A percentile compares a stretch with the other conserved stretches of the same genome.
phyloP scores from a whole-genome alignment of 2,888 invertebrate genomes.

The Pilophorus perplexus region DNA sequence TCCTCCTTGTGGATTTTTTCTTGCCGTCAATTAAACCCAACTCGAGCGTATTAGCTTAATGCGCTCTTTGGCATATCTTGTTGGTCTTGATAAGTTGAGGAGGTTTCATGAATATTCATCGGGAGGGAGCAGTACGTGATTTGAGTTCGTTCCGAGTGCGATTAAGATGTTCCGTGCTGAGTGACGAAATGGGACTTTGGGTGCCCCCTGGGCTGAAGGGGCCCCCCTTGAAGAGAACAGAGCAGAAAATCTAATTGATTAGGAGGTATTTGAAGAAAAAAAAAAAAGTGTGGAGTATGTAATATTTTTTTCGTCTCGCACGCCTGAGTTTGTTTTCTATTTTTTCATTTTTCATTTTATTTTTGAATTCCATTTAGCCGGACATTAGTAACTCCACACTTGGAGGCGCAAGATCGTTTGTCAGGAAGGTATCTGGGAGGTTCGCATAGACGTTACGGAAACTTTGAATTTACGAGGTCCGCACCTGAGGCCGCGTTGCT shows the following conservation, averaged over 20 bases:
- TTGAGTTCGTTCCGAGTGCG: constrained; percentile 12
- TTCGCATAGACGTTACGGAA: too few species aligned
- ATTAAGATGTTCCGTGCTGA: constrained; percentile 16
- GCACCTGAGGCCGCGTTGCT: constrained; percentile 15
- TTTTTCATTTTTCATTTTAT: too few species aligned
- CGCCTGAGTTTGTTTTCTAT: too few species aligned
- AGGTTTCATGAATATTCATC: constrained; percentile 22
- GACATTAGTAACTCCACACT: constrained; percentile 29
- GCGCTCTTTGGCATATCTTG: constrained; percentile 19
- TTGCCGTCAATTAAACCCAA: too few species aligned
- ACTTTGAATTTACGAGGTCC: too few species aligned
- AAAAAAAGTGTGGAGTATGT: too few species aligned
- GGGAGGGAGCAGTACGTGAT: constrained; percentile 4
- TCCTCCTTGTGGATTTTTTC: too few species aligned
- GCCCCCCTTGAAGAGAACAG: too few species aligned
- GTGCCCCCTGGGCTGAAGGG: too few species aligned
- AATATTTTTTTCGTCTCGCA: too few species aligned
- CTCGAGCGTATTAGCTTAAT: constrained; percentile 12
- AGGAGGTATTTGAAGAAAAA: too few species aligned
- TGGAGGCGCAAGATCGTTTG: constrained; percentile 31
- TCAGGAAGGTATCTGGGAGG: constrained; percentile 5
- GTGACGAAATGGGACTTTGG: constrained; percentile 8
- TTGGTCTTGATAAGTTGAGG: neutral
- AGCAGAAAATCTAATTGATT: too few species aligned
- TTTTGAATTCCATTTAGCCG: constrained; percentile 28